Evolutionary conservation across 2,113 vertebrate species (phyloP), one percentile per base, ranked within the genome.

Genomic region (Nerophis ophidion): DNA sequence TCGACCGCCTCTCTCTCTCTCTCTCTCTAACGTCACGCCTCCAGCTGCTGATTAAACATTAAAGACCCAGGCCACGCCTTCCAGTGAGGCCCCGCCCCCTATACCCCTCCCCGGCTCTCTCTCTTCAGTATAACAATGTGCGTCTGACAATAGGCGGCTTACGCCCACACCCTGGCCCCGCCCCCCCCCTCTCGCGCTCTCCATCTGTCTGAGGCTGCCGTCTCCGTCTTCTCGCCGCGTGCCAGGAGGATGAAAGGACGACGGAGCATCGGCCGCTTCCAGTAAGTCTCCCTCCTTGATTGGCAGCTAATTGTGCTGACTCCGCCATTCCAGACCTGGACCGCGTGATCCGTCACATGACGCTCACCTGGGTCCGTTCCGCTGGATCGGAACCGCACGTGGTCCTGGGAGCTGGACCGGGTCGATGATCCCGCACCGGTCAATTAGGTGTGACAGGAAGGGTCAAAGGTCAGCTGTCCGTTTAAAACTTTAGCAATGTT

Each of bases 71-170:
- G 1, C 54, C 52, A n/a, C 63, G 48, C 53, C 19, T 12, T 4
- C n/a, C 4, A 16, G 52, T 47, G 7, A 64, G 48, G 57, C 69
- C 70, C 38, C 68, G 33, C 78, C 83, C 71, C 64, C 19, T 16
- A 26, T 26, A n/a, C n/a, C n/a, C 12, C 47, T 0, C 61, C 38
- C 48, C 7, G 35, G 38, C 55, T 35, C 60, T 57, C 58, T 35
- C 51, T 52, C 19, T 49, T 11, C 47, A 9, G 63, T 70, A 70
- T 75, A 85, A 85, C 83, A 85, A 85, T 85, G 83, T 76, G 75
- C 69, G 48, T 75, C 76, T 78, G 67, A 74, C 60, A 74, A 76
- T 80, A 80, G 77, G 65, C 10, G 62, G 65, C 53, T 13, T 33
- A 47, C 44, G 40, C 19, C 14, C 57, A 34, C 58, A 17, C 3